phyloP scores from a whole-genome alignment of 1,140 invertebrate species.

The Chymomyza costata region DNA sequence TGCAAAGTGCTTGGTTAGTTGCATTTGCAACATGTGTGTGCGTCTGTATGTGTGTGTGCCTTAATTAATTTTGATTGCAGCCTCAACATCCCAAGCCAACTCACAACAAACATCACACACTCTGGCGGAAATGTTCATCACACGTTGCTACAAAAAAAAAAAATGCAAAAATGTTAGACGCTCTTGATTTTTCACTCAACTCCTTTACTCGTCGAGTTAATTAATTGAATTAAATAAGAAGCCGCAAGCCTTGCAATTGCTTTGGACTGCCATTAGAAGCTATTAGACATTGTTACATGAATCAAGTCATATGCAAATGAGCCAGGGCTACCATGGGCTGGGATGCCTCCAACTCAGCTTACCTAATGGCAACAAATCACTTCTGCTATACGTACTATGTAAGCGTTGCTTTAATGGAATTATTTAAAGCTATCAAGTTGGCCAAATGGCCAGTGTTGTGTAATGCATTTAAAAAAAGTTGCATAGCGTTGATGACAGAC shows the following conservation, averaged over 20 bases:
- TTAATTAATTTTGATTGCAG: conserved; percentile 70
- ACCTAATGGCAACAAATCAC: conserved; percentile 20
- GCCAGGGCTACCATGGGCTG: conserved; percentile 7
- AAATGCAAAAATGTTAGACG: conserved; percentile 13
- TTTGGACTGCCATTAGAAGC: conserved; percentile 27
- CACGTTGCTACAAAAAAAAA: conserved; percentile 19
- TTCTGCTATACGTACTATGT: conserved; percentile 1
- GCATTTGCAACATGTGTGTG: conserved; percentile 17
- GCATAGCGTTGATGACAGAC: too few relatives aligned
- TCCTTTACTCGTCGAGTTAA: conserved; percentile 38
- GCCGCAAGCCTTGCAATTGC: conserved; percentile 20
- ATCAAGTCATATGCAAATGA: conserved; percentile 36
- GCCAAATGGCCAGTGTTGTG: too few relatives aligned
- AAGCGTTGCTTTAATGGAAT: conserved; percentile 39
- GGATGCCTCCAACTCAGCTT: conserved; percentile 11
- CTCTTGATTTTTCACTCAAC: conserved; percentile 4
- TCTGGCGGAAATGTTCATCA: conserved; percentile 65
- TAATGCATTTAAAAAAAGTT: too few relatives aligned
- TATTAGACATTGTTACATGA: conserved; percentile 32
- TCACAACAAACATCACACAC: conserved; percentile 13
- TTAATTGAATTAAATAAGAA: conserved; percentile 64
- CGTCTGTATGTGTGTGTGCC: conserved; percentile 45
- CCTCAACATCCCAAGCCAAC: conserved; percentile 15
- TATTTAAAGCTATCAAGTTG: conserved; percentile 45
- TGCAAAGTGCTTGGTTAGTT: conserved; percentile 31